These are phyloP conservation scores for Acrocephalus scirpaceus DNA, from an alignment of 2,797 vertebrate species.

Conservation along the genomic window DNA sequence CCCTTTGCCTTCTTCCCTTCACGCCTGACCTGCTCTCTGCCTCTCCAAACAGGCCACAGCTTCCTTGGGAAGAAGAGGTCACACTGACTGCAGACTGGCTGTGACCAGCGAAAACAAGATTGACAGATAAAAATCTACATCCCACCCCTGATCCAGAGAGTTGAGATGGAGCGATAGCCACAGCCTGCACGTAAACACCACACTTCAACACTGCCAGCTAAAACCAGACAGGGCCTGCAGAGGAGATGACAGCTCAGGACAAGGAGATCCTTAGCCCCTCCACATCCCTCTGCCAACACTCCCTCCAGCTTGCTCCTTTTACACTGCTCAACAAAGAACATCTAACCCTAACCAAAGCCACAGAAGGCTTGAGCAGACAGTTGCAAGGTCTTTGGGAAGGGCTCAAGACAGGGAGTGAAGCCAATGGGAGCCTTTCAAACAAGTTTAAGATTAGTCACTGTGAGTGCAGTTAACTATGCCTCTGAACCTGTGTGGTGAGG, in stretches of 20 bases:
- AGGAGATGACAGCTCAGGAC: not conserved
- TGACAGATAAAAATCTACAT: slow-evolving; percentile 40
- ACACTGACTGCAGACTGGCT: not conserved
- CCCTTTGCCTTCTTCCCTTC: slow-evolving; percentile 19
- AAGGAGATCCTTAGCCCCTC: not conserved
- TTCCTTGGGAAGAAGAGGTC: slow-evolving; percentile 46
- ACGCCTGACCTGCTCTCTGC: slow-evolving; percentile 35
- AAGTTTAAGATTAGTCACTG: not conserved
- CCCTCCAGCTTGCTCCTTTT: not conserved
- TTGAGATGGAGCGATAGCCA: slow-evolving; percentile 41
- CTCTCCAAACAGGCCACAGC: not conserved
- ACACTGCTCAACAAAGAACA: not conserved
- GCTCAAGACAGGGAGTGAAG: not conserved
- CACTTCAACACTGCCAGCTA: not conserved
- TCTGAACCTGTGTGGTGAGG: not conserved
- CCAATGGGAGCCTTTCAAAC: not conserved
- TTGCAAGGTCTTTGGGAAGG: not conserved
- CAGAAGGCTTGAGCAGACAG: not conserved
- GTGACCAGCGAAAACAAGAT: slow-evolving; percentile 18
- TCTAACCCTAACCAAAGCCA: not conserved
- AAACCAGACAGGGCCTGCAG: not conserved
- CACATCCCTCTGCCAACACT: not conserved
- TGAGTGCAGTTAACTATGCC: not conserved
- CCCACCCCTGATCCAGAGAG: slow-evolving; percentile 27
- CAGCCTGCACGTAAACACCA: slow-evolving; percentile 41